Evolutionary conservation across 2,797 vertebrate genomes (phyloP).

Genomic region (Chanos chanos): DNA sequence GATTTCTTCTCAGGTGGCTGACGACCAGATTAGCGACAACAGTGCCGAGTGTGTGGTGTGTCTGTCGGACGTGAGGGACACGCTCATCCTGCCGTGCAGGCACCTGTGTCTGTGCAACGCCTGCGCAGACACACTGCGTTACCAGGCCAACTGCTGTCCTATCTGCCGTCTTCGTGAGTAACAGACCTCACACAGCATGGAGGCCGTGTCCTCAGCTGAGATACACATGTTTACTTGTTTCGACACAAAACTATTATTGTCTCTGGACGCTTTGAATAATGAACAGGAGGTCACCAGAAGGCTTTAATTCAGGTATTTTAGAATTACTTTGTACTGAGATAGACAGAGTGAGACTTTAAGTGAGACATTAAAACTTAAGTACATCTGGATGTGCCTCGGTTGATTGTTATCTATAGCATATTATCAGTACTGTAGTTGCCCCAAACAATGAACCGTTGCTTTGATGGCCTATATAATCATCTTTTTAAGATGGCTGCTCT

Average conservation of each 20-base stretch:
- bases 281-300: too few relatives aligned
- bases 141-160: constrained; percentile 97
- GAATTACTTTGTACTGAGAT: too few relatives aligned
- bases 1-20: constrained; percentile 74
- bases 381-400: too few relatives aligned
- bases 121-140: constrained; percentile 92
- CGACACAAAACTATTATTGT: too few relatives aligned
- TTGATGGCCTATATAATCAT: not conserved
- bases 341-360: too few relatives aligned
- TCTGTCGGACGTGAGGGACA: constrained; percentile 93
- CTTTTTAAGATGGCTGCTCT: not conserved
- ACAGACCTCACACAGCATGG: not conserved
- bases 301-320: too few relatives aligned
- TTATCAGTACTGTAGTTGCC: too few relatives aligned
- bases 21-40: constrained; percentile 97
- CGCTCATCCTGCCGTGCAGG: constrained; percentile 93
- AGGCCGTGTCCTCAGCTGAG: not conserved
- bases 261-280: too few relatives aligned
- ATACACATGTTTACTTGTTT: too few relatives aligned
- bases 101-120: constrained; percentile 94
- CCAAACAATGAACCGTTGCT: too few relatives aligned
- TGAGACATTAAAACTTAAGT: too few relatives aligned
- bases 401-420: too few relatives aligned
- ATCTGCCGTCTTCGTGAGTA: constrained; percentile 93
- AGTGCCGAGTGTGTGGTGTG: constrained; percentile 97